Evolutionary conservation across 2,113 vertebrate genomes (phyloP).

Genomic region (Cyanoderma ruficeps): DNA sequence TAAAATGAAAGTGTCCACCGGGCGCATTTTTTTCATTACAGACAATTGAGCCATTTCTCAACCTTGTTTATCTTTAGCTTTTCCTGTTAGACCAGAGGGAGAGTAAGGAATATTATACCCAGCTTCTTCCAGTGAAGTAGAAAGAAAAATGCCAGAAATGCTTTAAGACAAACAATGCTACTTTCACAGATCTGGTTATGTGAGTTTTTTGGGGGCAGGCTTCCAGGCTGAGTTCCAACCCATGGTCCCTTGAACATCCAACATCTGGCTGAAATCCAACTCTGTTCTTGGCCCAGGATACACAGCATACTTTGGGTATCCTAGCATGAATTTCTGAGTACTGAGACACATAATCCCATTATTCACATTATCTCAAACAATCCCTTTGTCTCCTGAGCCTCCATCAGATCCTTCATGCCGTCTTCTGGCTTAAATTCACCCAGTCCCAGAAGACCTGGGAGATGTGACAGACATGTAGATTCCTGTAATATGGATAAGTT

Average conservation of each 20-base stretch:
- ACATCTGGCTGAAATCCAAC: neutral
- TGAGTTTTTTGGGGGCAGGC: neutral
- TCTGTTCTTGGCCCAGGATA: neutral
- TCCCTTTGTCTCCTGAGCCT: neutral
- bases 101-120: neutral
- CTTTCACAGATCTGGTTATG: neutral
- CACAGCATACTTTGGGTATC: neutral
- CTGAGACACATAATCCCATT: neutral
- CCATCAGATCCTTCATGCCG: neutral
- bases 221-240: neutral
- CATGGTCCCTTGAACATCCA: neutral
- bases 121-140: neutral
- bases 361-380: neutral
- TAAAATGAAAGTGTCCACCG: conserved; percentile 49
- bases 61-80: conserved; percentile 57
- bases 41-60: conserved; percentile 55
- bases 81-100: conserved; percentile 42
- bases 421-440: neutral
- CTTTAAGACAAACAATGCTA: neutral
- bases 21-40: conserved; percentile 58
- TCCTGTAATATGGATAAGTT: neutral
- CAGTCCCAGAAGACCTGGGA: neutral
- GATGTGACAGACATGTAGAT: neutral
- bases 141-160: neutral
- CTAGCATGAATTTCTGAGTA: neutral